Conservation (phyloP, 2,113 vertebrate species). For the Brachyhypopomus gauderio region DNA sequence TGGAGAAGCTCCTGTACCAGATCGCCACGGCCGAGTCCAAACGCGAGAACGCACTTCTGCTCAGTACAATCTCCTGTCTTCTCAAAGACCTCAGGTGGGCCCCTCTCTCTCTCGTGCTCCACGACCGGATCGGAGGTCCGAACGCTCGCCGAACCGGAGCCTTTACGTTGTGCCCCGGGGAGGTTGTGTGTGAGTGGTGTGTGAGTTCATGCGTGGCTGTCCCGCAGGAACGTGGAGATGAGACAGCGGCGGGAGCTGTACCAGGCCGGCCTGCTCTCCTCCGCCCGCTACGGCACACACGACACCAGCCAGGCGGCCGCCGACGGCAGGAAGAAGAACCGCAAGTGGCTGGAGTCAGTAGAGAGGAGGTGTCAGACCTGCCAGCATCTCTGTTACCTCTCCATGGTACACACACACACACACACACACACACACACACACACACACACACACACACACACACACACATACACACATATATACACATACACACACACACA, state of each 20-base stretch:
- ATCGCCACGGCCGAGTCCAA: constrained; percentile 96
- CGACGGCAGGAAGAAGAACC: constrained; percentile 92
- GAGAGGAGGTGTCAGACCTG: constrained; percentile 97
- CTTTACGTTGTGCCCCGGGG: too few relatives aligned
- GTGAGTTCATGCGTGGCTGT: background rate
- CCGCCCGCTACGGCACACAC: constrained; percentile 91
- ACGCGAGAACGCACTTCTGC: constrained; percentile 92
- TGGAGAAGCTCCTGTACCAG: constrained; percentile 99
- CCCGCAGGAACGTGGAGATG: constrained; percentile 92
- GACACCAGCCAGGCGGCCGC: constrained; percentile 75
- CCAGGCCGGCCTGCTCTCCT: constrained; percentile 90
- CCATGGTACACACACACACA: constrained; percentile 79
- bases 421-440: background rate
- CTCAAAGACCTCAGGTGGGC: constrained; percentile 96
- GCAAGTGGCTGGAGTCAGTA: constrained; percentile 96
- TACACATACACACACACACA: too few relatives aligned
- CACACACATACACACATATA: too few relatives aligned
- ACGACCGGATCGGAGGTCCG: too few relatives aligned
- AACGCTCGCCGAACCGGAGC: too few relatives aligned
- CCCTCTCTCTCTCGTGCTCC: background rate
- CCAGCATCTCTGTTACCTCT: constrained; percentile 96
- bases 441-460: background rate
- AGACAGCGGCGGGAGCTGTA: constrained; percentile 92
- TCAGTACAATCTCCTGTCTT: constrained; percentile 92
- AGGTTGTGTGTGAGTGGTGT: too few relatives aligned